A percentile compares a stretch with the other conserved stretches of the same genome.
Conservation (phyloP, 2,888 invertebrate genomes). For the Penaeus monodon region DNA sequence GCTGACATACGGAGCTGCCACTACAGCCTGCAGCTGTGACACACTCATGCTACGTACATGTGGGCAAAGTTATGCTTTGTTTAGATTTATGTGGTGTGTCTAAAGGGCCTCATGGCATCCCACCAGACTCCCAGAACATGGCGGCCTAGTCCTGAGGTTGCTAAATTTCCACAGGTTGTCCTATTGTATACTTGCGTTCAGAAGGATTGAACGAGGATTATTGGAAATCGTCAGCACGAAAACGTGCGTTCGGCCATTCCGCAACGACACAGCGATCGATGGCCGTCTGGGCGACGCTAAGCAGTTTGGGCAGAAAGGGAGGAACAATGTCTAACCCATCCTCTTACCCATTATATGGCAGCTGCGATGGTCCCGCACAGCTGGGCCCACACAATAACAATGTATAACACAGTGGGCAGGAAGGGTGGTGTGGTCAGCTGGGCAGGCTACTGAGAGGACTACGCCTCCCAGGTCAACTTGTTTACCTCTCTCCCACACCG, state of each 20-base stretch:
- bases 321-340: conserved; percentile 60
- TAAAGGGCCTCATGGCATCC: no score
- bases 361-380: conserved; percentile 49
- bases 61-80: no score
- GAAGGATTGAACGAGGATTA: neutral
- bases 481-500: conserved; percentile 53
- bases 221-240: conserved; percentile 19
- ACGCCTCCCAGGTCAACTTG: conserved; percentile 49
- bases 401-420: conserved; percentile 36
- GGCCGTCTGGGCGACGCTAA: conserved; percentile 52
- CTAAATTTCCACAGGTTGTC: no score
- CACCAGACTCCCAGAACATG: no score
- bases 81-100: no score
- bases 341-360: conserved; percentile 59
- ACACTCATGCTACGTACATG: no score
- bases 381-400: conserved; percentile 57
- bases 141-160: no score
- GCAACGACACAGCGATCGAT: conserved; percentile 56
- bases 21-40: no score
- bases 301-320: conserved; percentile 55
- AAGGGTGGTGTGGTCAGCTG: conserved; percentile 56
- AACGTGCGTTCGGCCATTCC: conserved; percentile 50
- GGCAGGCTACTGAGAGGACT: conserved; percentile 28
- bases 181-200: no score
- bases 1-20: no score